Percentiles rank a stretch among this genome's conserved stretches.
Evolutionary conservation across 2,113 vertebrate species (phyloP).

Genomic region (Sturnira hondurensis): DNA sequence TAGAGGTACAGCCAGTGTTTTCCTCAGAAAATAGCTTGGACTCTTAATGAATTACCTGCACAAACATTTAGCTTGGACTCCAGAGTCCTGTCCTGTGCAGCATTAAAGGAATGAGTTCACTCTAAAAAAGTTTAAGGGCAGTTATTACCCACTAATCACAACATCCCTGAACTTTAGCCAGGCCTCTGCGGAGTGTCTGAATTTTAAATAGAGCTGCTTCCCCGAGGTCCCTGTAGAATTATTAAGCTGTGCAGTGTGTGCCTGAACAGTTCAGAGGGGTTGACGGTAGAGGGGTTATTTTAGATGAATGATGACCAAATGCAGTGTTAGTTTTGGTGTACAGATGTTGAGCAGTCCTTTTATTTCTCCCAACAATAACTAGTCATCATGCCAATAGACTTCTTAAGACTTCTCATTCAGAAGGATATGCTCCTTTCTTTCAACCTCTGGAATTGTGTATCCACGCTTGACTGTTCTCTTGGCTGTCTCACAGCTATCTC

Average conservation of each 20-base stretch:
- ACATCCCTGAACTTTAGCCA: background rate
- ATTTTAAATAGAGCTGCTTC: constrained; percentile 32
- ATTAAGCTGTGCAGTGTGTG: background rate
- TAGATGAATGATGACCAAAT: background rate
- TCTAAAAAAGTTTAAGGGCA: background rate
- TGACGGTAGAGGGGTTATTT: background rate
- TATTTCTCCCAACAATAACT: background rate
- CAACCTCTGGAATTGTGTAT: background rate
- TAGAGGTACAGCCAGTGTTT: background rate
- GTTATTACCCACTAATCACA: background rate
- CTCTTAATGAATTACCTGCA: background rate
- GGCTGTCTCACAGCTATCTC: background rate
- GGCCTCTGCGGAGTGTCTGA: background rate
- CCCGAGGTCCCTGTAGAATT: background rate
- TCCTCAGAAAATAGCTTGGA: background rate
- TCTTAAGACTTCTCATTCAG: background rate
- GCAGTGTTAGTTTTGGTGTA: background rate
- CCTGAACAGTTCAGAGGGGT: background rate
- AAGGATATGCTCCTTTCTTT: background rate
- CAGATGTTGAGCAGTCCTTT: background rate
- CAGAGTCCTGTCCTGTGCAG: background rate
- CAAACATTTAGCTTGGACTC: background rate
- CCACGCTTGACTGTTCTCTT: background rate
- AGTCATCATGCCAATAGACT: background rate
- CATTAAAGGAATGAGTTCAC: background rate